phyloP scores from a whole-genome alignment of 2,888 invertebrate species.

The Campoletis raptor region DNA sequence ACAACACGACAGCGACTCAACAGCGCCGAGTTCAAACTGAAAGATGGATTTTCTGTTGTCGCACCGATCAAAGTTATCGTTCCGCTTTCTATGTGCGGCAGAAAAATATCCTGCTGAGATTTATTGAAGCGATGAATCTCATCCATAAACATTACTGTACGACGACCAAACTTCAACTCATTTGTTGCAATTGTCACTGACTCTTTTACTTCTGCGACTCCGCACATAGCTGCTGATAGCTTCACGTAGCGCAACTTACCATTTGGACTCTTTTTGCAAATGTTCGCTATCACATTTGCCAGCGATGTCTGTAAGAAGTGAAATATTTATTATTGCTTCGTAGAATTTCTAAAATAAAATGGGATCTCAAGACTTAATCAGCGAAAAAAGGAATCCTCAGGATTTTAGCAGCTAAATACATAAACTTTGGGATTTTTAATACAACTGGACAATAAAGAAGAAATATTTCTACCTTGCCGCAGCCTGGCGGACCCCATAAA shows the following conservation, averaged over 20 bases:
- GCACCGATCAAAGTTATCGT: slow-evolving; percentile 92
- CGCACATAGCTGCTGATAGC: slow-evolving; percentile 91
- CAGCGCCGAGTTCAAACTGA: slow-evolving; percentile 92
- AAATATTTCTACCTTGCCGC: slow-evolving; percentile 89
- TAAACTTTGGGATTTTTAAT: not conserved
- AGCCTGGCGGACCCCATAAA: slow-evolving; percentile 94
- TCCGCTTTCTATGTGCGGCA: slow-evolving; percentile 93
- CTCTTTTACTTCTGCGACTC: slow-evolving; percentile 92
- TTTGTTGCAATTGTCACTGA: slow-evolving; percentile 90
- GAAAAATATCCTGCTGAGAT: slow-evolving; percentile 92
- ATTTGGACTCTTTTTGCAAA: slow-evolving; percentile 87
- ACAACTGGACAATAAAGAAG: not conserved
- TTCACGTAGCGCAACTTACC: slow-evolving; percentile 89
- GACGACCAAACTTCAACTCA: slow-evolving; percentile 89
- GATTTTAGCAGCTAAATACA: not conserved
- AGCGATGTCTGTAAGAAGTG: slow-evolving; percentile 89
- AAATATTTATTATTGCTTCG: not conserved
- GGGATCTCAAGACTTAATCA: not conserved
- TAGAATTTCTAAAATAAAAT: not conserved
- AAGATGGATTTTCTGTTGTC: slow-evolving; percentile 96
- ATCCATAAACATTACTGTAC: slow-evolving; percentile 93
- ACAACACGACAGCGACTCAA: slow-evolving; percentile 92
- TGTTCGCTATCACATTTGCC: slow-evolving; percentile 90
- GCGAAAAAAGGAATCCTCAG: not conserved
- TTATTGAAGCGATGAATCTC: slow-evolving; percentile 96